phyloP scores from a whole-genome alignment of 2,888 invertebrate species.

The Torymus auratus region DNA sequence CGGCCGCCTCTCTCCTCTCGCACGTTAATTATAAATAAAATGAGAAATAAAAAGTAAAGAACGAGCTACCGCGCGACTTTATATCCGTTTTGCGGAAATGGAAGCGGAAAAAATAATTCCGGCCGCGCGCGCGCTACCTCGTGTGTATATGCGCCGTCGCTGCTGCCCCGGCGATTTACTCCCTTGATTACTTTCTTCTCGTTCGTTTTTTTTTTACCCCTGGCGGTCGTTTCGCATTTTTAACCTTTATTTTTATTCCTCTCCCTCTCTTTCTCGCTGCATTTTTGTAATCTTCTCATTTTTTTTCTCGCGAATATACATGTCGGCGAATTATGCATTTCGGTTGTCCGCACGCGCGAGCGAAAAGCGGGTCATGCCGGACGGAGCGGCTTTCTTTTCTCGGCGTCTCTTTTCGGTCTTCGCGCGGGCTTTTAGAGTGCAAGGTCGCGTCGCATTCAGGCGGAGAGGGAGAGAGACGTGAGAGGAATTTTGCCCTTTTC shows the following conservation, averaged over 20 bases:
- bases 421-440: conserved; percentile 12
- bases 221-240: not conserved
- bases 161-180: conserved; percentile 24
- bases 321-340: conserved; percentile 35
- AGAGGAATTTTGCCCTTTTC: not conserved
- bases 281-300: conserved; percentile 16
- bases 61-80: not conserved
- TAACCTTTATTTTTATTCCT: not conserved
- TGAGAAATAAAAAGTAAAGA: not conserved
- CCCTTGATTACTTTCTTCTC: conserved; percentile 37
- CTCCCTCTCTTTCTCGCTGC: not conserved
- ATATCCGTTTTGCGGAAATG: conserved; percentile 5
- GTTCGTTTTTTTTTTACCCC: not conserved
- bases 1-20: not conserved
- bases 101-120: conserved; percentile 12
- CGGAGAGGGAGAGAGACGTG: not conserved
- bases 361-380: not conserved
- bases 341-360: conserved; percentile 2
- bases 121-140: no score
- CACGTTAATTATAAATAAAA: conserved; percentile 19
- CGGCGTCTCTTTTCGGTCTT: not conserved
- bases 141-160: not conserved
- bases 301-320: conserved; percentile 17
- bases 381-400: conserved; percentile 3
- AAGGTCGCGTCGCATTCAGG: conserved; percentile 18